Evolutionary conservation across 2,888 invertebrate genomes (phyloP), one percentile per base, ranked within the genome.

Genomic region (Spatulosminthurus flaviceps): DNA sequence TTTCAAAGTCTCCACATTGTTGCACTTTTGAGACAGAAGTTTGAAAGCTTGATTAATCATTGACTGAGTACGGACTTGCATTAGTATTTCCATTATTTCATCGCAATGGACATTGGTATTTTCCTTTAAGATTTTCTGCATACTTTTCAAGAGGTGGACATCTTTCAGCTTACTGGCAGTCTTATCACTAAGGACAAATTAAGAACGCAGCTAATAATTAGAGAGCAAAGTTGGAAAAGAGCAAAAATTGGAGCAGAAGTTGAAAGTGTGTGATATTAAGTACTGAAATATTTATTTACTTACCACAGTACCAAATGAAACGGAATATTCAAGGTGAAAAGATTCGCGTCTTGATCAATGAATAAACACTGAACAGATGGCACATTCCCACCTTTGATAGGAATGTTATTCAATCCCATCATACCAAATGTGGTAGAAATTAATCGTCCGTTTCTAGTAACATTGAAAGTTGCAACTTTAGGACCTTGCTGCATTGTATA

Each of bases 401-500:
- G 85, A 26, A 88, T 88, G 84, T 90, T 90, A 84, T 90, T 90
- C 26, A 93, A 90, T 1, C 95, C 95, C 87, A 96, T 90, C 79
- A 96, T 89, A 13, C 94, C 93, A 87, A 95, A 93, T 81, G 92
- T 92, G 71, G 93, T 92, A 87, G 95, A 95, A 2, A 96, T 86
- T 28, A 96, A 89, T 89, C 89, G 87, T 41, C 95, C 95, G 87
- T 92, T 91, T 88, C 95, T 96, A 69, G 94, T 93, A 0, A 96
- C 95, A 69, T 93, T 93, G 87, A 97, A 98, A 0, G 95, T 95
- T 19, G 95, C 94, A 9, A 98, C 93, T 88, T 95, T 92, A 16
- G 93, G 93, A 0, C 98, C 97, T 87, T 94, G 92, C 87, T 96
- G 95, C 86, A 95, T 91, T 2, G 95, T 91, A 92, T 98, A 96